Base-by-base conservation (phyloP, 2,113 vertebrate genomes). In the Erythrocebus patas region DNA sequence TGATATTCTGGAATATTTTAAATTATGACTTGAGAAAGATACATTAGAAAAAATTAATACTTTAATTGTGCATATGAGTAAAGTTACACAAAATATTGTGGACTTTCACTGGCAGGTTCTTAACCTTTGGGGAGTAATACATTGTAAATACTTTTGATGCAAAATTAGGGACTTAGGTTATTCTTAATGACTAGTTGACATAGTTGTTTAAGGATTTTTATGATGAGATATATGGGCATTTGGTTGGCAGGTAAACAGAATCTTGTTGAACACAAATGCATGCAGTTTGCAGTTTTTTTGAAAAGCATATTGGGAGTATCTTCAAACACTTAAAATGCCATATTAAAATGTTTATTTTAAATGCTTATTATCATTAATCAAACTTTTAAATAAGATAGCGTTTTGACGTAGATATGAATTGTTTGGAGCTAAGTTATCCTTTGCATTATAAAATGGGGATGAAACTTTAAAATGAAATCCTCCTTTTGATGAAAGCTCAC, bases 221-320 rank as follows among this genome's bases (percentile, higher is more conserved):
- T 81, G 35, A 35, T 91, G 94, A 80, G 91, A 76, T 93, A 61
- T 76, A n/a, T 93, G 50, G 88, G 61, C 78, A 93, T 92, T 93
- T 96, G 87, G 81, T 92, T 97, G 90, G 73, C 95, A 97, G 97
- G 95, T 98, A 97, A 95, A 97, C 87, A 90, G 70, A 91, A 66
- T 66, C 79, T 43, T 97, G 93, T 73, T 85, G 90, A 94, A 93
- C 78, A 45, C 22, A 57, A 90, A 70, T 94, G 92, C 95, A 85
- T 9, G 50, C 18, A n/a, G 55, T 89, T 96, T 2, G 6, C 64
- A 82, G 73, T 66, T 94, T 90, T 95, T 95, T 55, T 76, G 84
- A 97, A 85, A 93, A 98, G 96, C 84, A 95, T 98, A 96, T 97
- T 97, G 95, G 97, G 70, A 89, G 85, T 97, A 50, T 91, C 59